Conservation (phyloP, 2,888 invertebrate genomes). For the Lissonota sp. region DNA sequence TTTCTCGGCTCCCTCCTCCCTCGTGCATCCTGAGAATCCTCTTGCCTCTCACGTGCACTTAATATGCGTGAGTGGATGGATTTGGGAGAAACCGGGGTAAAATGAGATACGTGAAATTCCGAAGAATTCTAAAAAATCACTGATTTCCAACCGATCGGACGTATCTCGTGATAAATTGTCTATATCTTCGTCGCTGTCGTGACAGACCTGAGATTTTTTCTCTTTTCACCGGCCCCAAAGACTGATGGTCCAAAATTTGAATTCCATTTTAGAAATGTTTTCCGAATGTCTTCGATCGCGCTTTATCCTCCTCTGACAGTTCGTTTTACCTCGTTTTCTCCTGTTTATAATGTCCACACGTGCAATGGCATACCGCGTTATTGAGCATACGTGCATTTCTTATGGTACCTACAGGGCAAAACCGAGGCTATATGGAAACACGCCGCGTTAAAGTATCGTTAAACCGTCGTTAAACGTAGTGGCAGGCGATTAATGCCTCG, state of each 20-base stretch:
- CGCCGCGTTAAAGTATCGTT: constrained; percentile 73
- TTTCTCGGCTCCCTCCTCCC: constrained; percentile 32
- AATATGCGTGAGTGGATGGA: not conserved
- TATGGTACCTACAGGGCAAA: constrained; percentile 48
- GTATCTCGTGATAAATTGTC: too few relatives aligned
- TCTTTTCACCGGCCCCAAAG: too few relatives aligned
- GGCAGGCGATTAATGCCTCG: constrained; percentile 69
- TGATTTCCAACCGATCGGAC: too few relatives aligned
- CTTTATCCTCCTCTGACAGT: too few relatives aligned
- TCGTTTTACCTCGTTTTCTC: not conserved
- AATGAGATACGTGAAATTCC: too few relatives aligned
- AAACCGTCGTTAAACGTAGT: constrained; percentile 73
- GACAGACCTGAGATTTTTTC: too few relatives aligned
- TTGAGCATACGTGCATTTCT: constrained; percentile 38
- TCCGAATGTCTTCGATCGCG: too few relatives aligned
- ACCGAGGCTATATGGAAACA: constrained; percentile 62
- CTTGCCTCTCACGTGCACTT: constrained; percentile 35
- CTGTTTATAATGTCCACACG: constrained; percentile 53
- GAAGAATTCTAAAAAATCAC: too few relatives aligned
- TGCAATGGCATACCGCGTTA: constrained; percentile 53
- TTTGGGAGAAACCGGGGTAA: too few relatives aligned
- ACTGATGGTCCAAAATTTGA: too few relatives aligned
- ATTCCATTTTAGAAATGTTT: too few relatives aligned
- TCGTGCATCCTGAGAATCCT: constrained; percentile 32
- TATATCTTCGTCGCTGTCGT: too few relatives aligned